Evolutionary conservation across 2,113 vertebrate genomes (phyloP).

Genomic region (Chitala chitala): DNA sequence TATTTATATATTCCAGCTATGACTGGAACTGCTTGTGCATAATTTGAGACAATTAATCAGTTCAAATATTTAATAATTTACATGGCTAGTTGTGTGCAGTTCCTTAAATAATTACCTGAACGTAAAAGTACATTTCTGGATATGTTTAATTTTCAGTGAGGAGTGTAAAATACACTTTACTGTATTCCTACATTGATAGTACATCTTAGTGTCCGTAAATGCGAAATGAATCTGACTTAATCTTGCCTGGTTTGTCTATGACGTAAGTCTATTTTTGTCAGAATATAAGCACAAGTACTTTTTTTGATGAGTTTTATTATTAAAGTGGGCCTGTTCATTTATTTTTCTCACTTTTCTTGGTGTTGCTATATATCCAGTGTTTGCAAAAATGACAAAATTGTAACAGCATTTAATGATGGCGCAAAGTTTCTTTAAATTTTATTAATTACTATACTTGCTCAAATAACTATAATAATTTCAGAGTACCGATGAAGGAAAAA

Average conservation of each 20-base stretch:
- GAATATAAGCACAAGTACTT: background rate
- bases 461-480: background rate
- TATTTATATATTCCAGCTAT: background rate
- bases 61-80: background rate
- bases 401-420: background rate
- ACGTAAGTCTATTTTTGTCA: background rate
- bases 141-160: background rate
- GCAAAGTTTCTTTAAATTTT: background rate
- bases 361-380: background rate
- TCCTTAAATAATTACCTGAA: background rate
- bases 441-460: background rate
- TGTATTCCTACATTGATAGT: background rate
- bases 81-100: background rate
- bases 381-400: background rate
- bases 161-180: background rate
- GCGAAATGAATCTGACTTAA: background rate
- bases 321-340: background rate
- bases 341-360: background rate
- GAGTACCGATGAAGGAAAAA: too few species aligned
- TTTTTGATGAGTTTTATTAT: background rate
- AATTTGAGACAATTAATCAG: background rate
- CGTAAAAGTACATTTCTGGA: background rate
- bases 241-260: constrained; percentile 43
- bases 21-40: background rate
- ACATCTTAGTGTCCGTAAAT: too few species aligned